Conservation (phyloP, 2,888 invertebrate species). For the Aspidapion aeneum region DNA sequence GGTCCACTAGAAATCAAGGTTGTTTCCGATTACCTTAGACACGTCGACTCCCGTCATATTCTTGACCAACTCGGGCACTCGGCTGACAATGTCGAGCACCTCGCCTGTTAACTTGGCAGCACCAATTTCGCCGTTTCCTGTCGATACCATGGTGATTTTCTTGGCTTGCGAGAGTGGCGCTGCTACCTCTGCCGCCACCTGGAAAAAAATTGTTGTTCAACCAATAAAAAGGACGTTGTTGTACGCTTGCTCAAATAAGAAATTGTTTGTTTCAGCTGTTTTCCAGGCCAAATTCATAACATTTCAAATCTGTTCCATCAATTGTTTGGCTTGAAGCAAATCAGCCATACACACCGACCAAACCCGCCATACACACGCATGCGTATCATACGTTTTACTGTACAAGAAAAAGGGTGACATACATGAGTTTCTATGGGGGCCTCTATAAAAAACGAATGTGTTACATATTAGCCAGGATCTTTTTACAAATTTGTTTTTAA, state of each 20-base stretch:
- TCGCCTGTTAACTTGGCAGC: constrained; percentile 94
- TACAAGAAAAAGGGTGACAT: too few species aligned
- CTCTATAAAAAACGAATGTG: too few species aligned
- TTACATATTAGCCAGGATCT: too few species aligned
- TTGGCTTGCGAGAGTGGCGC: constrained; percentile 92
- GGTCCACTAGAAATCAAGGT: neutral
- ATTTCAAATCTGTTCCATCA: too few species aligned
- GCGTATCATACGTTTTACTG: too few species aligned
- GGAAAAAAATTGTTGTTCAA: constrained; percentile 12
- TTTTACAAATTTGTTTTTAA: too few species aligned
- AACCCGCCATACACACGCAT: too few species aligned
- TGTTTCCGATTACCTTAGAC: constrained; percentile 60
- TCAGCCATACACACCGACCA: too few species aligned
- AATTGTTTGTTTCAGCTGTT: neutral
- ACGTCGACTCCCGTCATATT: constrained; percentile 93
- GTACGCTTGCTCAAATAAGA: neutral
- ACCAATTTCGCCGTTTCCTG: constrained; percentile 87
- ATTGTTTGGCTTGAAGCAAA: too few species aligned
- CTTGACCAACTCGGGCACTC: constrained; percentile 89
- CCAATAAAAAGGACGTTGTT: neutral
- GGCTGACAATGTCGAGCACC: constrained; percentile 87
- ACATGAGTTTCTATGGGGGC: too few species aligned
- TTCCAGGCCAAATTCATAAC: too few species aligned
- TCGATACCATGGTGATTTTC: constrained; percentile 95
- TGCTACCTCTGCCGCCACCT: constrained; percentile 96